Base-by-base conservation (phyloP, 1,140 invertebrate genomes). In the Achroia grisella region DNA sequence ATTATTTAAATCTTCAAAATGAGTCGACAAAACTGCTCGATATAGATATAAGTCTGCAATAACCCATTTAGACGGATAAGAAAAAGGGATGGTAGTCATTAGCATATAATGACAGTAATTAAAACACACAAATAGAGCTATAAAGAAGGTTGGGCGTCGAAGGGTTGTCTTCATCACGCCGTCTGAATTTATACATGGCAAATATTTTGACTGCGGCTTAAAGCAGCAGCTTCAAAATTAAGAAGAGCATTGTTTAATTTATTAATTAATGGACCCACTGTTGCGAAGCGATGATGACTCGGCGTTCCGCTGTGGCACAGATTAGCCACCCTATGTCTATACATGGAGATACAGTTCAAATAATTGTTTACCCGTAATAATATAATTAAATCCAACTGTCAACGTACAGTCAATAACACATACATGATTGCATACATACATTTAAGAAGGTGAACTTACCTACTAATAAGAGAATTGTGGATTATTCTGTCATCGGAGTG, bases 91-190 rank as follows among this genome's bases (percentile, higher is more conserved):
- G 77, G 71, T 69, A 75, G 80, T 86, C 86, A 82, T 87, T 87
- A 87, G 82, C 82, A 86, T 86, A 87, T 87, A 87, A 87, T 87
- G 84, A 87, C 80, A 75, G 86, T 86, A 87, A 87, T 87, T 87
- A 87, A 87, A 87, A 87, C 86, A 87, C 81, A 87, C 84, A 87
- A 87, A 87, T 87, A 87, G 81, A 84, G 79, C 81, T 73, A 86
- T 87, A 87, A 87, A 87, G 79, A 71, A 72, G 71, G 78, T 66
- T 58, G 60, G 62, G 58, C 65, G 73, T 59, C 75, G 82, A 86
- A 86, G 82, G 86, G 85, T 76, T 82, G 83, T 85, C 80, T 87
- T 83, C 83, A 78, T 82, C 76, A 79, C 64, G 43, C 56, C 42
- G 59, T 64, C 71, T 68, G 68, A 73, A 80, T 85, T 81, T 82